A percentile compares a stretch with the other conserved stretches of the same genome.
Evolutionary conservation across 1,140 invertebrate genomes (phyloP).

Genomic region (Delia radicum): DNA sequence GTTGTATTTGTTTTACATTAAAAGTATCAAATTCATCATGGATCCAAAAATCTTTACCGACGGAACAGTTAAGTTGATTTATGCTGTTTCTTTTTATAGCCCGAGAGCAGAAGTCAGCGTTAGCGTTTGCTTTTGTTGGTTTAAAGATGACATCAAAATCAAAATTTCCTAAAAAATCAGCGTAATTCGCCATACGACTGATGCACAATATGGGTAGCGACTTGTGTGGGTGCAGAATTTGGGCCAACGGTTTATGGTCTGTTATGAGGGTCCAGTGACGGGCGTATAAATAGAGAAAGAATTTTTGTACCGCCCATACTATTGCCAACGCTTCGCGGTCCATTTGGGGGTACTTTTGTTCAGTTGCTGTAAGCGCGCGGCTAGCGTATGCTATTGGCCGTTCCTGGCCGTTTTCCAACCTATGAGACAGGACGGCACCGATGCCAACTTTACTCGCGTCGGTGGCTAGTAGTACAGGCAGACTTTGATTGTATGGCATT

Average conservation of each 20-base stretch:
- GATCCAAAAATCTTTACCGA: not conserved
- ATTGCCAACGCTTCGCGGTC: constrained; percentile 58
- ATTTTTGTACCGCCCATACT: constrained; percentile 47
- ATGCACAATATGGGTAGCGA: constrained; percentile 47
- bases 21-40: not conserved
- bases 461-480: not conserved
- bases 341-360: constrained; percentile 56
- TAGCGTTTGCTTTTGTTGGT: constrained; percentile 32
- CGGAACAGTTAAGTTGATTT: not conserved
- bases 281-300: constrained; percentile 42
- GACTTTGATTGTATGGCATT: constrained; percentile 3
- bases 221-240: constrained; percentile 49
- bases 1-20: no score
- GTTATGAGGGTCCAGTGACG: constrained; percentile 56
- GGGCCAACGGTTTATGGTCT: constrained; percentile 57
- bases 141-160: constrained; percentile 35
- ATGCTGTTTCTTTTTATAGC: not conserved
- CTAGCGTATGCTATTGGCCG: constrained; percentile 26
- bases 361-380: constrained; percentile 46
- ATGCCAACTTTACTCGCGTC: constrained; percentile 42
- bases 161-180: constrained; percentile 30
- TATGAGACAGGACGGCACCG: constrained; percentile 57
- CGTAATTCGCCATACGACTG: constrained; percentile 41
- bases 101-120: constrained; percentile 39
- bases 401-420: constrained; percentile 46